Evolutionary conservation across 2,888 invertebrate genomes (phyloP), one percentile per base, ranked within the genome.

Genomic region (Drosophila histrio): DNA sequence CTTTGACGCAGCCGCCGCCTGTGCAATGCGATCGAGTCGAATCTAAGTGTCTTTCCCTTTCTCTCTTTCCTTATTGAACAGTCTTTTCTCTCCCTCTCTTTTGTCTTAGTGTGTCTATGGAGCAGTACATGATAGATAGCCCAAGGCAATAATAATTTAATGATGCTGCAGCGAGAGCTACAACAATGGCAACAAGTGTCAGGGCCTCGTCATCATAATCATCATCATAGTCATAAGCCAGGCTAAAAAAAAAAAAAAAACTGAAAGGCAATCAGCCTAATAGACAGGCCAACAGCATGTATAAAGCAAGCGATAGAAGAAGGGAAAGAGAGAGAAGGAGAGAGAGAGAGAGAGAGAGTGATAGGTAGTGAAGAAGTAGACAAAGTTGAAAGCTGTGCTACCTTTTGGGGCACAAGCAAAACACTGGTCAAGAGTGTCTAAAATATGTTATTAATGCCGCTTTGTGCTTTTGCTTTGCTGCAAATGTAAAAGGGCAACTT

Each of bases 101-200:
- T 57, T 50, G 32, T 34, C 24, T 43, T 43, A n/a, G 28, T 56
- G 32, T 46, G 46, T 61, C 64, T 71, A 34, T 83, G 71, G 49
- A 41, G 24, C 19, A 32, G 50, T 28, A 39, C 43, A 52, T 53
- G 53, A 53, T 44, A 21, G 24, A 53, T 38, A 26, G 70, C 85
- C 72, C 53, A 38, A 58, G 77, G 85, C 77, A 87, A 88, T 86
- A 87, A 86, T 84, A 87, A 85, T 88, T 85, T 88, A 87, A 86
- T 88, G 87, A 88, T 88, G 86, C 83, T 87, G 73, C 76, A 73
- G 60, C 60, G 46, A 58, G 62, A 24, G 54, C 64, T 61, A 72
- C 79, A 72, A 72, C 67, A 67, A 78, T 67, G 68, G 52, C 46
- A 69, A 65, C 65, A 79, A 76, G 87, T 83, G 87, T 77, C 73